Evolutionary conservation across 2,113 vertebrate species (phyloP), one percentile per base, ranked within the genome.

Genomic region (Passer montanus): DNA sequence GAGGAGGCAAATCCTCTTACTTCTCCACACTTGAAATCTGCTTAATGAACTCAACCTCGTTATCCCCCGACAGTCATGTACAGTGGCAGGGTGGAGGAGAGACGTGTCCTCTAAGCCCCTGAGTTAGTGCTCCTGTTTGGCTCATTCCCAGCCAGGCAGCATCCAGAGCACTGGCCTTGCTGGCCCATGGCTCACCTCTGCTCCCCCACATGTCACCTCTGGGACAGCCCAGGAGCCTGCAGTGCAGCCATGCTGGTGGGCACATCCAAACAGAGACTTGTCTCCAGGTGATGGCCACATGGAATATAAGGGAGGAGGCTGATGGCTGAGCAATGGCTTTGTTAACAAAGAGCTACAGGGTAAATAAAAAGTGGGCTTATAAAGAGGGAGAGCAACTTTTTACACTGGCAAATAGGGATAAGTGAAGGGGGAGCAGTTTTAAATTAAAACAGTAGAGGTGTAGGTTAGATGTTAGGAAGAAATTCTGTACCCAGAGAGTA

Each of bases 181-280:
- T 66, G 69, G 27, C 46, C 73, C 43, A 0, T 78, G 8, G 1
- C 47, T 82, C 66, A 28, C 31, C 15, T 66, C 50, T 7, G 0
- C 33, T 66, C 50, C 24, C n/a, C 24, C 31, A 3, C 19, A 7
- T 1, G 0, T 28, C 7, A 5, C 37, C n/a, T 80, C 53, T 49
- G 2, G 2, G 35, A 58, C 50, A 62, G 5, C 30, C 23, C 5
- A 7, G 41, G 21, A 33, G 1, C 3, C 2, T 15, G 12, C 22
- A 11, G 52, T 37, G 37, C 8, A 10, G 43, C 59, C 0, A 0
- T 55, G 53, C 73, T 39, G 39, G 15, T 39, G 46, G 41, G 16
- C 15, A 75, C 41, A 70, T 19, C n/a, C 23, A 3, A 46, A 60
- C 0, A 0, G 50, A 43, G 39, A 46, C 35, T 79, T 2, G 1